These are phyloP conservation scores for Melipona bicolor DNA, from an alignment of 2,888 invertebrate genomes.

Conservation along the genomic window DNA sequence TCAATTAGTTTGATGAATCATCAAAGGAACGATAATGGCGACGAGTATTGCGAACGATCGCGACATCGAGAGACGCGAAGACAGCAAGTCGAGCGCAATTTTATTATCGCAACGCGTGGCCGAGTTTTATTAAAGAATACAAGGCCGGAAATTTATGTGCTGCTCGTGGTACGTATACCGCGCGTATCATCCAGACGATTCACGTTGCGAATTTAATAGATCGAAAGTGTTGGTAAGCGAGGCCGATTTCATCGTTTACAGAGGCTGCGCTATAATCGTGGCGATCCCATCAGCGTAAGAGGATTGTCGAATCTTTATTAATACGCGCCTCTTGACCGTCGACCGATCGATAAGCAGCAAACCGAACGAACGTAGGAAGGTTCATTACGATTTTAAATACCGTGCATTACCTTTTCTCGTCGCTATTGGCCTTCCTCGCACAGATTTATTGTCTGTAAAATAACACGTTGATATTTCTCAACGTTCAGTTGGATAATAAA, in stretches of 20 bases:
- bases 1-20: conserved; percentile 20
- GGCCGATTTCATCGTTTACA: conserved; percentile 63
- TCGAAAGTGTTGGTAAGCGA: conserved; percentile 38
- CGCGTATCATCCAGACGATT: conserved; percentile 49
- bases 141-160: conserved; percentile 51
- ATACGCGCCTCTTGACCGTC: conserved; percentile 40
- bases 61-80: not conserved
- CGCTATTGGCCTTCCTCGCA: not conserved
- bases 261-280: conserved; percentile 58
- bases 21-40: not conserved
- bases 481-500: too few relatives aligned
- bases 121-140: conserved; percentile 61
- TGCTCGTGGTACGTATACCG: conserved; percentile 48
- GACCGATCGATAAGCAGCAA: conserved; percentile 18
- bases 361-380: not conserved
- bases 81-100: conserved; percentile 32
- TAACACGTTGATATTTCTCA: too few relatives aligned
- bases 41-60: conserved; percentile 10
- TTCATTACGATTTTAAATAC: not conserved
- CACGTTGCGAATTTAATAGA: conserved; percentile 40
- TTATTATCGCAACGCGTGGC: conserved; percentile 45
- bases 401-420: not conserved
- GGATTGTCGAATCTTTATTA: conserved; percentile 62
- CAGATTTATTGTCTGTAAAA: too few relatives aligned
- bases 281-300: conserved; percentile 63